Evolutionary conservation across 1,140 invertebrate species (phyloP), one percentile per base, ranked within the genome.

Genomic region (Aphidius ervi): DNA sequence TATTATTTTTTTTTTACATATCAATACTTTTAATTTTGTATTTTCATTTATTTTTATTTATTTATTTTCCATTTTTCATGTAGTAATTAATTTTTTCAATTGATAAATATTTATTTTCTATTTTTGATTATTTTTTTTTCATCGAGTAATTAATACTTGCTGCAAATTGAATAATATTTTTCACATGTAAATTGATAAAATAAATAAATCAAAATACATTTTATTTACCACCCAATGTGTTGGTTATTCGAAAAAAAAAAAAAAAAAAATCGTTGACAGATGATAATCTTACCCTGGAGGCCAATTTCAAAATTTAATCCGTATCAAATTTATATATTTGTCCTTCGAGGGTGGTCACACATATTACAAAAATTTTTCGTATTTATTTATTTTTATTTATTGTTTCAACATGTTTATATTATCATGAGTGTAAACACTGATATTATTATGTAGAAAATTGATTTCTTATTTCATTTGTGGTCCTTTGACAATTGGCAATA

Each of bases 261-360:
- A 47, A 47, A 47, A 31, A 43, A 39, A 57, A 39, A 46, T n/a
- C 9, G 4, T 40, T 57, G 50, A 58, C 43, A 39, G 46, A 59
- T 62, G 46, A 57, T 47, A 16, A 58, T 49, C 41, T 43, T 5
- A 37, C 52, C 53, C 52, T 46, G 47, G 63, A 61, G 58, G 59
- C 48, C 58, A 48, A 62, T 62, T 57, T 40, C 40, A 5, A 43
- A 62, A 62, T 31, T 31, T 65, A 63, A 65, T 65, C 58, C 46
- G 55, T 31, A 52, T 54, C 58, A 55, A 65, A 65, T 65, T 65
- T 62, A 65, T 65, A 65, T 70, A 71, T 73, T 73, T 71, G 71
- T 55, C 63, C 23, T 55, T 66, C 58, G 64, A 71, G 70, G 71
- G 69, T 70, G 60, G 62, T 9, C 63, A 41, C 52, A 23, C 67